phyloP scores from a whole-genome alignment of 2,113 vertebrate species.

The Parus major region DNA sequence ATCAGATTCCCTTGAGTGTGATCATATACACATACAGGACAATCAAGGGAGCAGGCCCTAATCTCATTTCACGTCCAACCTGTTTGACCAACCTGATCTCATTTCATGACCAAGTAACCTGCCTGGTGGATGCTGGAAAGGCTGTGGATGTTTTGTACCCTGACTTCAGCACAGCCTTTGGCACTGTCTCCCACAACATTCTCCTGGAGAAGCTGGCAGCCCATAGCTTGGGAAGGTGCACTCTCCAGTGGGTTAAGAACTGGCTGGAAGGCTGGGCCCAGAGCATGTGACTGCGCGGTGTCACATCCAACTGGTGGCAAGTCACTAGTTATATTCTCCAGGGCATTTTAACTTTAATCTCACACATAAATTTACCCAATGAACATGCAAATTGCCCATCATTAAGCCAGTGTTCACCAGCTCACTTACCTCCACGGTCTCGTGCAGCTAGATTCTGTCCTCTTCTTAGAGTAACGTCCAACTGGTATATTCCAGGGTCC shows the following conservation, averaged over 20 bases:
- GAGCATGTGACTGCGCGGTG: neutral
- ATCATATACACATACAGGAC: neutral
- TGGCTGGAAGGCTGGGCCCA: neutral
- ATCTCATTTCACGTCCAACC: too few species aligned
- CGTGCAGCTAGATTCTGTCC: slow-evolving; percentile 91
- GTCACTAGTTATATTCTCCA: neutral
- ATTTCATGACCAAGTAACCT: neutral
- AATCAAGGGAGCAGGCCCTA: neutral
- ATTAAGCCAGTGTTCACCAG: neutral
- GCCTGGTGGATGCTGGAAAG: neutral
- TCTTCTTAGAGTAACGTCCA: slow-evolving; percentile 90
- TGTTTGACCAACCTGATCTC: neutral
- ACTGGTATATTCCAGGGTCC: slow-evolving; percentile 88
- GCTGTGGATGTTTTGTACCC: neutral
- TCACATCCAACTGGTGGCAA: neutral
- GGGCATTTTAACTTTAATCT: neutral
- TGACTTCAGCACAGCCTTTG: neutral
- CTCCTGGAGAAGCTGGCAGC: too few species aligned
- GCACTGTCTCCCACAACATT: neutral
- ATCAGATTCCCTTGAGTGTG: neutral
- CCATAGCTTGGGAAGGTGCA: neutral
- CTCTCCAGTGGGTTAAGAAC: neutral
- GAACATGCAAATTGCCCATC: neutral
- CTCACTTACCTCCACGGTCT: slow-evolving; percentile 87
- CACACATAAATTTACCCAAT: neutral